Percentiles rank a stretch among this genome's conserved stretches.
Conservation (phyloP, 1,140 invertebrate genomes). For the Plodia interpunctella region DNA sequence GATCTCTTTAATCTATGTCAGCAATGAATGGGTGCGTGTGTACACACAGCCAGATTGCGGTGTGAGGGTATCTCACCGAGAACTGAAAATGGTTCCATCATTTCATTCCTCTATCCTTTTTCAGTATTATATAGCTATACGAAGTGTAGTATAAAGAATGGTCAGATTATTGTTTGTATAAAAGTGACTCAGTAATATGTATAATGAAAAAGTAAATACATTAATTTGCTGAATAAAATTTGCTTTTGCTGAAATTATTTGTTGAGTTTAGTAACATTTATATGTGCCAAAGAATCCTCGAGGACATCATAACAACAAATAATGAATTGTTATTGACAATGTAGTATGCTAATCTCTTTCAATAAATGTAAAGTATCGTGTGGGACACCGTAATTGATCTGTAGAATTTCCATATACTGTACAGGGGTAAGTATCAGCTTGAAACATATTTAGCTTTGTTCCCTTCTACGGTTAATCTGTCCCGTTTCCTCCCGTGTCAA, state of each 20-base stretch:
- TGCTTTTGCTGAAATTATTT: too few relatives aligned
- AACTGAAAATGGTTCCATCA: constrained; percentile 71
- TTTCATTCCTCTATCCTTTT: constrained; percentile 69
- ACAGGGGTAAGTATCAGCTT: constrained; percentile 63
- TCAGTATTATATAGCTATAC: constrained; percentile 62
- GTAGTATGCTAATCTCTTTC: too few relatives aligned
- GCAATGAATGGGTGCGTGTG: constrained; percentile 35
- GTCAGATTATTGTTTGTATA: constrained; percentile 1
- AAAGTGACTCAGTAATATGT: too few relatives aligned
- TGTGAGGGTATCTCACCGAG: constrained; percentile 44
- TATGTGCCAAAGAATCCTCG: too few relatives aligned
- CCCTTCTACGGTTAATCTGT: constrained; percentile 75
- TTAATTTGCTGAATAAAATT: too few relatives aligned
- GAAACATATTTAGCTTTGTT: constrained; percentile 77
- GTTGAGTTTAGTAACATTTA: too few relatives aligned
- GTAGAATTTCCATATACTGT: constrained; percentile 42
- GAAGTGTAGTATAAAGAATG: constrained; percentile 29
- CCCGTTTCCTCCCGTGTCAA: constrained; percentile 73
- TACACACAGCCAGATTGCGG: constrained; percentile 23
- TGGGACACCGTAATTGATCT: constrained; percentile 23
- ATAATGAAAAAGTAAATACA: too few relatives aligned
- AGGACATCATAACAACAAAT: too few relatives aligned
- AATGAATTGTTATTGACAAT: too few relatives aligned
- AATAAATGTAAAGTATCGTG: too few relatives aligned
- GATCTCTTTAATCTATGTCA: not conserved